phyloP scores from a whole-genome alignment of 2,797 vertebrate species.

The Geotrypetes seraphini region DNA sequence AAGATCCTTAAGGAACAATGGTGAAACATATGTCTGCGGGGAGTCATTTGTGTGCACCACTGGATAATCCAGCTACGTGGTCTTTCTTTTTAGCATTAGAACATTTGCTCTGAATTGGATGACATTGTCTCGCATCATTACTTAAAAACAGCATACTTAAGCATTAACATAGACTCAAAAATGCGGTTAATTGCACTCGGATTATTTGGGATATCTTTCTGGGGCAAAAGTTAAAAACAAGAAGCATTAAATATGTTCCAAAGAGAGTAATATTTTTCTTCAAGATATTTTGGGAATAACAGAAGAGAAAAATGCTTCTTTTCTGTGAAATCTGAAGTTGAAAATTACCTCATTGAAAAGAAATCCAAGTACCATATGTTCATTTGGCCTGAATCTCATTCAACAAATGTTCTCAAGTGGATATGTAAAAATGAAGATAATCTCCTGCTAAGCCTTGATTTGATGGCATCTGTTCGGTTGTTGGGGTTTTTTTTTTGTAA shows the following conservation, averaged over 20 bases:
- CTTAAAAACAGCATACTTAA: constrained; percentile 17
- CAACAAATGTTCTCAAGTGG: constrained; percentile 9
- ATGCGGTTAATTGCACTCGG: constrained; percentile 34
- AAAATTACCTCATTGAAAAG: constrained; percentile 44
- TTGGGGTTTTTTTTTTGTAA: too few relatives aligned
- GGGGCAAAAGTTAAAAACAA: constrained; percentile 20
- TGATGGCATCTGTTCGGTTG: not conserved
- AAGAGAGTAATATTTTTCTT: constrained; percentile 38
- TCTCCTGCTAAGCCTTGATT: not conserved
- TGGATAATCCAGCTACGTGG: not conserved
- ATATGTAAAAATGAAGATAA: constrained; percentile 2
- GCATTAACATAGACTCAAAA: constrained; percentile 17
- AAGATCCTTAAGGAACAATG: too few relatives aligned
- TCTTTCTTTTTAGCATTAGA: not conserved
- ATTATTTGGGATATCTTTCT: constrained; percentile 24
- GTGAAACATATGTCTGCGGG: not conserved
- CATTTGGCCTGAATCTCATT: constrained; percentile 21
- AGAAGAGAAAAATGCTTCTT: constrained; percentile 20
- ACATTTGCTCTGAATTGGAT: not conserved
- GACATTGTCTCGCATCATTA: constrained; percentile 13
- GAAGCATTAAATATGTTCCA: constrained; percentile 19
- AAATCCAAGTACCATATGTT: constrained; percentile 41
- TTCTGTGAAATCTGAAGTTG: constrained; percentile 28
- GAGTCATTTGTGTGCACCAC: not conserved
- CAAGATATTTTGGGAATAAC: constrained; percentile 29